These are phyloP conservation scores for Brotula barbata DNA, from an alignment of 2,797 vertebrate genomes.

Conservation along the genomic window DNA sequence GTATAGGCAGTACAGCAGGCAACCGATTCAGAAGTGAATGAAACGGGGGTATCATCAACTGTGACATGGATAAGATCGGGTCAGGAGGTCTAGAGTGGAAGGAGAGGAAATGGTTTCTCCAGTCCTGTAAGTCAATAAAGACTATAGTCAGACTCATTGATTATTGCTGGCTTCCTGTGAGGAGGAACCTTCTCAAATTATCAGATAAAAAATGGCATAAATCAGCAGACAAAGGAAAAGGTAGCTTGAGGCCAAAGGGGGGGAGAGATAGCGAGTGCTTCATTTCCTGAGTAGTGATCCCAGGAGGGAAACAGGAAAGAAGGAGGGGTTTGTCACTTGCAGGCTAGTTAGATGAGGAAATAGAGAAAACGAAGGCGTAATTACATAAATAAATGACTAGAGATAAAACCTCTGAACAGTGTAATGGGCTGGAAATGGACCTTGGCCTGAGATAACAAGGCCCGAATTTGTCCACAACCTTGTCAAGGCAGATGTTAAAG, in stretches of 20 bases:
- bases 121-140: conserved; percentile 55
- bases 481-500: conserved; percentile 36
- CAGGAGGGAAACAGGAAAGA: conserved; percentile 51
- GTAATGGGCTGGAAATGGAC: conserved; percentile 58
- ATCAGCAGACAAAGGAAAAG: conserved; percentile 44
- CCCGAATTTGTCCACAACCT: conserved; percentile 19
- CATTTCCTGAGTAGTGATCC: conserved; percentile 59
- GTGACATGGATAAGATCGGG: conserved; percentile 14
- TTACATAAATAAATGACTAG: conserved; percentile 64
- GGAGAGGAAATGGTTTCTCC: conserved; percentile 41
- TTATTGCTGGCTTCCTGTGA: conserved; percentile 49
- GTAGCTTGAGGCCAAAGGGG: conserved; percentile 42
- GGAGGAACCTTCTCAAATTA: conserved; percentile 52
- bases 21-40: not conserved
- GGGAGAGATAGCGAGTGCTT: conserved; percentile 13
- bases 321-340: conserved; percentile 44
- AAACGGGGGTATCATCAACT: conserved; percentile 13
- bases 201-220: conserved; percentile 61
- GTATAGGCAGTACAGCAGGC: conserved; percentile 11
- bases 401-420: conserved; percentile 53
- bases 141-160: conserved; percentile 62
- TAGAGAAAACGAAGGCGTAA: conserved; percentile 59
- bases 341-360: conserved; percentile 58
- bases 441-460: conserved; percentile 53
- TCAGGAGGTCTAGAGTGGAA: conserved; percentile 13